Percentiles rank a stretch among this genome's conserved stretches.
These are phyloP conservation scores for Drosophila rhopaloa DNA, from an alignment of 1,140 invertebrate genomes.

Conservation along the genomic window DNA sequence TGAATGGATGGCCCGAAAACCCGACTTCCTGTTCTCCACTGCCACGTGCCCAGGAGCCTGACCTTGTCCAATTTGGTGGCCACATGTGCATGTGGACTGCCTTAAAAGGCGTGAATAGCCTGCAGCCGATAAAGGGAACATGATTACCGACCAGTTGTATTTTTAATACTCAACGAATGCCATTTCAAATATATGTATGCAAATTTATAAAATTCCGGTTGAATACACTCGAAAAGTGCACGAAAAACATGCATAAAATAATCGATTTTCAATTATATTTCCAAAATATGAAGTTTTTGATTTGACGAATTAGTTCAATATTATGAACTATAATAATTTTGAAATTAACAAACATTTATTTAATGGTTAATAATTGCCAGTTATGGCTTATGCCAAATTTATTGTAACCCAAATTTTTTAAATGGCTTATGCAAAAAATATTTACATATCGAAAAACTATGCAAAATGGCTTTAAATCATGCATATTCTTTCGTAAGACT, in stretches of 20 bases:
- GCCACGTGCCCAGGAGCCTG: conserved; percentile 21
- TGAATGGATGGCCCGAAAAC: neutral
- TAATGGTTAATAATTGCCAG: neutral
- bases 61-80: conserved; percentile 23
- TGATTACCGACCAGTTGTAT: neutral
- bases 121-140: conserved; percentile 2
- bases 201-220: too few relatives aligned
- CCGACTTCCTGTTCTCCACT: conserved; percentile 5
- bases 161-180: too few relatives aligned
- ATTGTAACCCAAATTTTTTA: neutral
- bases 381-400: too few relatives aligned
- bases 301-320: too few relatives aligned
- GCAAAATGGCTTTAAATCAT: neutral
- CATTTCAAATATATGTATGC: too few relatives aligned
- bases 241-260: too few relatives aligned
- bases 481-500: neutral
- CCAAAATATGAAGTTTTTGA: too few relatives aligned
- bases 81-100: conserved; percentile 3
- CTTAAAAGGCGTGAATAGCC: conserved; percentile 1
- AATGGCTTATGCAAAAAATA: neutral
- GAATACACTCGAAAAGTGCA: too few relatives aligned
- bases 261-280: too few relatives aligned
- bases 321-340: neutral
- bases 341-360: neutral
- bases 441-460: too few relatives aligned